Evolutionary conservation across 2,113 vertebrate genomes (phyloP).

Genomic region (Xyliphius kryptos): DNA sequence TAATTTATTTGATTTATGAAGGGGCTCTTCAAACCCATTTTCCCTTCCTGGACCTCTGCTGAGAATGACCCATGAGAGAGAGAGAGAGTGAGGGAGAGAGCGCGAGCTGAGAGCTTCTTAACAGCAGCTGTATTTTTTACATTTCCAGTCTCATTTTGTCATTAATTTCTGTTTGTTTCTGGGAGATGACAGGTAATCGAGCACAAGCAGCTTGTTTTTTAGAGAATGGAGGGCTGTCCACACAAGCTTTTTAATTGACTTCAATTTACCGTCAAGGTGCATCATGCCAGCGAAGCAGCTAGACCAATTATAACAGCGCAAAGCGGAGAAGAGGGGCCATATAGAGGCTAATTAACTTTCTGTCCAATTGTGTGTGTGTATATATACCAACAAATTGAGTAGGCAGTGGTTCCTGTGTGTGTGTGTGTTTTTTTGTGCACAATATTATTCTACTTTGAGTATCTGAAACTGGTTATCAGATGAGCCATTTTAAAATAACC

Average conservation of each 20-base stretch:
- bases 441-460: not conserved
- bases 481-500: too few species aligned
- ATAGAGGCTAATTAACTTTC: constrained; percentile 28
- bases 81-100: constrained; percentile 4
- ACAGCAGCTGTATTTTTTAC: constrained; percentile 12
- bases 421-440: not conserved
- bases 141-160: constrained; percentile 27
- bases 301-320: constrained; percentile 28
- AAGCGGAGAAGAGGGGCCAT: constrained; percentile 7
- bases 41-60: constrained; percentile 19
- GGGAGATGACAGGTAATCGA: constrained; percentile 21
- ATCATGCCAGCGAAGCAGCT: constrained; percentile 30
- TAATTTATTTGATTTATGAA: constrained; percentile 26
- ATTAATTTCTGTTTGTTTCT: constrained; percentile 38
- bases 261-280: constrained; percentile 44
- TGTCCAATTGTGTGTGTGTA: constrained; percentile 14
- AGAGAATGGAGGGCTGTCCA: constrained; percentile 29
- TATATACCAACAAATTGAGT: not conserved
- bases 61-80: constrained; percentile 11
- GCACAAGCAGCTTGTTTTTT: constrained; percentile 28
- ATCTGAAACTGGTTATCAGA: too few species aligned
- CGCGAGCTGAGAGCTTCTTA: not conserved
- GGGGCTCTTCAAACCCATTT: constrained; percentile 13
- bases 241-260: constrained; percentile 43
- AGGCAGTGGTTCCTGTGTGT: constrained; percentile 9